phyloP scores from a whole-genome alignment of 2,113 vertebrate species.

The Thinocorus orbignyianus region DNA sequence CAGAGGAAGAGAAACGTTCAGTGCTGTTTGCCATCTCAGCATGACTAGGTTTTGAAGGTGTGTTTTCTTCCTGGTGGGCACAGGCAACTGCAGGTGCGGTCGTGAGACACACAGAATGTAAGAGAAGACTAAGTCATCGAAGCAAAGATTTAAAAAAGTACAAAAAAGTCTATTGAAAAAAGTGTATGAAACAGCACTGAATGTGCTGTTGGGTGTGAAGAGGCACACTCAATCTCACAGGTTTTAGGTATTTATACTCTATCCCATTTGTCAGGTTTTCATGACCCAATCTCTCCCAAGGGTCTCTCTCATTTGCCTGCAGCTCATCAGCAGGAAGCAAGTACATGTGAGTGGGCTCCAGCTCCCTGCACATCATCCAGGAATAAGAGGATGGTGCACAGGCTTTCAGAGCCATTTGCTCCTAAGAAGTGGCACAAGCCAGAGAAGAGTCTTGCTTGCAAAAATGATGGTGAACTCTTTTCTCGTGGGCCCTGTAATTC shows the following conservation, averaged over 20 bases:
- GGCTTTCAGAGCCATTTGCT: not conserved
- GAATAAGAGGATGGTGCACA: not conserved
- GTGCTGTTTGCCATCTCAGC: not conserved
- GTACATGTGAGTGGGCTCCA: fast-evolving
- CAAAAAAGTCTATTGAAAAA: no score
- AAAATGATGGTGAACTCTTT: not conserved
- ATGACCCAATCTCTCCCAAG: no score
- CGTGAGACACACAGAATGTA: no score
- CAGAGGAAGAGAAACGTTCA: not conserved
- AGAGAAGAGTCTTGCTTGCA: not conserved
- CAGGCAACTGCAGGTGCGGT: not conserved
- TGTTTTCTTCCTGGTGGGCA: not conserved
- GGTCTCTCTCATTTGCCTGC: not conserved
- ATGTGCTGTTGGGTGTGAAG: no score
- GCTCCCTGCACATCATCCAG: not conserved
- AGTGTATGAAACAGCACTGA: no score
- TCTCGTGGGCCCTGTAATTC: not conserved
- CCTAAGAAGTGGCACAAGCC: not conserved
- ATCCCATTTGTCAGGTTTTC: no score
- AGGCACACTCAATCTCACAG: no score
- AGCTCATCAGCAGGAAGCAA: not conserved
- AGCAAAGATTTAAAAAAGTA: no score
- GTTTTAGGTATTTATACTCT: no score
- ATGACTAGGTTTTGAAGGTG: not conserved
- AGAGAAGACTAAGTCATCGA: no score